Evolutionary conservation across 2,113 vertebrate species (phyloP).

Genomic region (human): GRCh38 chrX:17830501-17831000

Average conservation of each 20-base stretch:
- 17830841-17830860: background rate
- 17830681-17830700: slow-evolving; percentile 56
- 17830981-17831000: background rate
- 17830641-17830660: slow-evolving; percentile 36
- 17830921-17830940: background rate
- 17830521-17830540: slow-evolving; percentile 55
- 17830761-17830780: background rate
- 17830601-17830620: slow-evolving; percentile 61
- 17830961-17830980: slow-evolving; percentile 32
- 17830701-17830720: slow-evolving; percentile 46
- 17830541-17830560: slow-evolving; percentile 75
- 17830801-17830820: background rate
- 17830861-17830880: background rate
- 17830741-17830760: background rate
- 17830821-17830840: background rate
- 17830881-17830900: background rate
- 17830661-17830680: slow-evolving; percentile 58
- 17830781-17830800: background rate
- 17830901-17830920: background rate
- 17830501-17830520: slow-evolving; percentile 31
- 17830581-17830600: slow-evolving; percentile 77
- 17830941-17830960: background rate
- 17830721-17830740: slow-evolving; percentile 7
- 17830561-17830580: slow-evolving; percentile 77
- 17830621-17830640: slow-evolving; percentile 65